These are phyloP conservation scores for Chrysolina haemoptera DNA, from an alignment of 2,888 invertebrate genomes.

Conservation along the genomic window DNA sequence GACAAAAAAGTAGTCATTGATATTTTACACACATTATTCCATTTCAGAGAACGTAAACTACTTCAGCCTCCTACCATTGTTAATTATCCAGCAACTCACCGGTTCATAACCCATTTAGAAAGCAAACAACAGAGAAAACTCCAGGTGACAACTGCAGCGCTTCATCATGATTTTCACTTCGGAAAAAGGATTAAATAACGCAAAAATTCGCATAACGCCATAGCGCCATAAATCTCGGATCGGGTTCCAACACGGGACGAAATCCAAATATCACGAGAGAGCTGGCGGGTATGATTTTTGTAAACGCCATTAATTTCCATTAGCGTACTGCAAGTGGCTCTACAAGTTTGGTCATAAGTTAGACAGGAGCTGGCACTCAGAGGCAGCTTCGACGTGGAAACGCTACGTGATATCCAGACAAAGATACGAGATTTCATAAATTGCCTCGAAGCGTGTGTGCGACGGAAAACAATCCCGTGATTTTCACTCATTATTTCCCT, in stretches of 20 bases:
- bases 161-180: not conserved
- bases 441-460: conserved; percentile 8
- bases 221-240: conserved; percentile 1
- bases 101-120: not conserved
- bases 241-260: conserved; percentile 15
- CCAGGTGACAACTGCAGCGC: not conserved
- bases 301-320: conserved; percentile 56
- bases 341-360: conserved; percentile 55
- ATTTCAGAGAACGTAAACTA: too few species aligned
- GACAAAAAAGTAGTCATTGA: too few species aligned
- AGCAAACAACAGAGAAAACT: not conserved
- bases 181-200: not conserved
- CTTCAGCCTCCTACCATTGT: too few species aligned
- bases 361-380: conserved; percentile 46
- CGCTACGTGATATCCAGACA: conserved; percentile 42
- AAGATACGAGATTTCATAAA: conserved; percentile 31
- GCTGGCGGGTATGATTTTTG: conserved; percentile 45
- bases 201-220: not conserved
- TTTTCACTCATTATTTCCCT: not conserved
- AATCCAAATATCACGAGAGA: not conserved
- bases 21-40: too few species aligned
- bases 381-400: conserved; percentile 46
- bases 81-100: too few species aligned
- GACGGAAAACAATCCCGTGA: conserved; percentile 8
- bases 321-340: conserved; percentile 55